phyloP scores from a whole-genome alignment of 1,140 invertebrate species.

The Pogonomyrmex barbatus region DNA sequence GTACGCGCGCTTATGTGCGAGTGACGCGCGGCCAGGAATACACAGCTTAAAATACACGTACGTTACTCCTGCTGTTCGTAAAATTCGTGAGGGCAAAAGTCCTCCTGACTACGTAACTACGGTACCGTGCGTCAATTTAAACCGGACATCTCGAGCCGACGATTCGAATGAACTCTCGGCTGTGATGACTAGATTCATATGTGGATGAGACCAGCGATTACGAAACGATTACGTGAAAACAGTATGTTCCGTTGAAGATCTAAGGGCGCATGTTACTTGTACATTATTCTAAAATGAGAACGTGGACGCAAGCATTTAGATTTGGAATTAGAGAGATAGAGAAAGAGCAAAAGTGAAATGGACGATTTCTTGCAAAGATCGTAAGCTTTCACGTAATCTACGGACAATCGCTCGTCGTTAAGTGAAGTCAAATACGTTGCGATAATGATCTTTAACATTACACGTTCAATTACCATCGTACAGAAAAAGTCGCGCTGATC shows the following conservation, averaged over 20 bases:
- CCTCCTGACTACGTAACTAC: constrained; percentile 70
- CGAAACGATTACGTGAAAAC: constrained; percentile 61
- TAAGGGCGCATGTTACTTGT: constrained; percentile 53
- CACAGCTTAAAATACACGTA: constrained; percentile 62
- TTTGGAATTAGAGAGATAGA: constrained; percentile 66
- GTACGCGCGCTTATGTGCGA: constrained; percentile 24
- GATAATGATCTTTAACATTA: constrained; percentile 59
- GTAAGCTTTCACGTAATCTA: constrained; percentile 72
- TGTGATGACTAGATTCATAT: constrained; percentile 55
- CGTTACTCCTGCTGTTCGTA: constrained; percentile 53
- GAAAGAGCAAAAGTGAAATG: constrained; percentile 69
- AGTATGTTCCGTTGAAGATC: constrained; percentile 50
- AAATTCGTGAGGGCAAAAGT: constrained; percentile 64
- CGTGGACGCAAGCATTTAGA: constrained; percentile 62
- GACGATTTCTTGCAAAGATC: constrained; percentile 60
- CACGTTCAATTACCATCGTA: constrained; percentile 54
- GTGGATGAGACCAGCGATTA: constrained; percentile 51
- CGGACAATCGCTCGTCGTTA: constrained; percentile 66
- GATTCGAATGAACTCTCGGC: constrained; percentile 50
- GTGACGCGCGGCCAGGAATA: constrained; percentile 36
- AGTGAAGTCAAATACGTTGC: constrained; percentile 68
- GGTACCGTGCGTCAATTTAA: constrained; percentile 67
- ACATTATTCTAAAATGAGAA: constrained; percentile 66
- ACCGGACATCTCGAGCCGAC: constrained; percentile 68
- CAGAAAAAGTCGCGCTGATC: constrained; percentile 63